These are phyloP conservation scores for Nothobranchius furzeri DNA, from an alignment of 2,113 vertebrate species.

Conservation along the genomic window DNA sequence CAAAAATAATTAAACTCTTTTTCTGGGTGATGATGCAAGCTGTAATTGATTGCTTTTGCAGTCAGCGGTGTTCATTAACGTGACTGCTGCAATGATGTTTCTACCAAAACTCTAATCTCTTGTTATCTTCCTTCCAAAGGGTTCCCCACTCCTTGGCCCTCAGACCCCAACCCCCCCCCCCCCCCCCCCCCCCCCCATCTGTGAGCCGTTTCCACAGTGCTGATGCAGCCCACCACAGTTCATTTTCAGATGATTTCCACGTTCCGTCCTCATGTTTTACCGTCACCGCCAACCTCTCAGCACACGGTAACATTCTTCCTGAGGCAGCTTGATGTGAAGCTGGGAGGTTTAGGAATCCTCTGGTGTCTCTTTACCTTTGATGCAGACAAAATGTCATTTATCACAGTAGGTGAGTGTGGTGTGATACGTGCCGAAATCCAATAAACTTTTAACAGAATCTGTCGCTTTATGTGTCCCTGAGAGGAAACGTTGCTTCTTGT, in stretches of 20 bases:
- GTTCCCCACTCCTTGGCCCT: neutral
- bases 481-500: neutral
- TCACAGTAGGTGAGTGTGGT: constrained; percentile 2
- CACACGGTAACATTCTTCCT: constrained; percentile 5
- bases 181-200: too few relatives aligned
- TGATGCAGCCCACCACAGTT: too few relatives aligned
- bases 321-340: constrained; percentile 14
- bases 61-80: constrained; percentile 67
- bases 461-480: neutral
- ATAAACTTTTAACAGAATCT: neutral
- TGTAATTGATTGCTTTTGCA: constrained; percentile 70
- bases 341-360: constrained; percentile 6
- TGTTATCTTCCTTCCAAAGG: constrained; percentile 33
- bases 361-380: constrained; percentile 11
- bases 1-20: constrained; percentile 74
- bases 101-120: constrained; percentile 54
- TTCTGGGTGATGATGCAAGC: constrained; percentile 71
- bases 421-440: neutral
- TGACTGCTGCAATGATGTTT: constrained; percentile 63
- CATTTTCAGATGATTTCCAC: too few relatives aligned
- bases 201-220: too few relatives aligned
- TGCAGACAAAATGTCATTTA: constrained; percentile 13
- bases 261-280: neutral
- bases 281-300: constrained; percentile 3
- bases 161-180: too few relatives aligned